These are phyloP conservation scores for Sternarchorhynchus goeldii DNA, from an alignment of 2,797 vertebrate species.

Conservation along the genomic window DNA sequence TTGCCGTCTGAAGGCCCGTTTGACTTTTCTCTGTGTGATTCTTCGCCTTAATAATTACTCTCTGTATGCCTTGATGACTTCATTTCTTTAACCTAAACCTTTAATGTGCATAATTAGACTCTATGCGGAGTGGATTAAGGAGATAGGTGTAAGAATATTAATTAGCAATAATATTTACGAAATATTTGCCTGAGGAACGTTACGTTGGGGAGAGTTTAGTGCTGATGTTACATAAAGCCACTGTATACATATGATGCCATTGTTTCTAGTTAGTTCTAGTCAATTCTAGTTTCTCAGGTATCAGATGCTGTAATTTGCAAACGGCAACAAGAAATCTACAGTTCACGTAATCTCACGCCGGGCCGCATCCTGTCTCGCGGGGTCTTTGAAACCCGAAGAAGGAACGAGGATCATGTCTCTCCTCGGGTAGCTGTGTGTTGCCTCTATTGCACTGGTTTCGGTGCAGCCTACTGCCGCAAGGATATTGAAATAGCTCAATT, in stretches of 20 bases:
- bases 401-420: too few relatives aligned
- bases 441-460: background rate
- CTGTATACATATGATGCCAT: too few relatives aligned
- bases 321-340: too few relatives aligned
- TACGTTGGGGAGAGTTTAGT: constrained; percentile 64
- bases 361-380: too few relatives aligned
- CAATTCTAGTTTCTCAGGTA: too few relatives aligned
- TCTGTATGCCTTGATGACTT: constrained; percentile 46
- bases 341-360: background rate
- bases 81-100: constrained; percentile 51
- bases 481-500: background rate
- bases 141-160: constrained; percentile 66
- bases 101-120: constrained; percentile 66
- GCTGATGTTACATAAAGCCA: constrained; percentile 39
- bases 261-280: too few relatives aligned
- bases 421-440: too few relatives aligned
- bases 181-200: constrained; percentile 61
- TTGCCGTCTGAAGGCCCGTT: constrained; percentile 9
- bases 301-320: too few relatives aligned
- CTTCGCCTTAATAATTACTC: constrained; percentile 43
- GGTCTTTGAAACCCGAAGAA: too few relatives aligned
- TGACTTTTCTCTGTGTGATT: constrained; percentile 24
- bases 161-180: constrained; percentile 63
- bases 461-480: too few relatives aligned
- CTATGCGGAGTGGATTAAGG: constrained; percentile 62